phyloP scores from a whole-genome alignment of 2,797 vertebrate species.

The Distichodus sexfasciatus region DNA sequence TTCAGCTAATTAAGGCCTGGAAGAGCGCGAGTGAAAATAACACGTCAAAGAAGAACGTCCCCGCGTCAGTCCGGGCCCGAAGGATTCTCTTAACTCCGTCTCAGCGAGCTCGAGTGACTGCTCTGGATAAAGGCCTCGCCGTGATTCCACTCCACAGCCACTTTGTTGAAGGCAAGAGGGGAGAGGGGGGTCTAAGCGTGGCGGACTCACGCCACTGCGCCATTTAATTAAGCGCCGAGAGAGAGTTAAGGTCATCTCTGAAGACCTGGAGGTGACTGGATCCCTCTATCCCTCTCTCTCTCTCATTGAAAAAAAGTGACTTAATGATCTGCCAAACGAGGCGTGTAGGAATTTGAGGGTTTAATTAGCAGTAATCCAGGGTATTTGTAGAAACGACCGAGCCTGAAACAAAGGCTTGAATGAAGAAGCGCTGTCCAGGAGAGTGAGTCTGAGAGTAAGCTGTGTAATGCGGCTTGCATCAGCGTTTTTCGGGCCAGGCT shows the following conservation, averaged over 20 bases:
- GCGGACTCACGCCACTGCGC: slow-evolving; percentile 31
- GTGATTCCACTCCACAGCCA: not conserved
- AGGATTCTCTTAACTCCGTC: slow-evolving; percentile 19
- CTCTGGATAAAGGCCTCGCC: not conserved
- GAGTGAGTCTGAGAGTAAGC: too few species aligned
- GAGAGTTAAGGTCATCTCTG: slow-evolving; percentile 77
- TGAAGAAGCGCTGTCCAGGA: too few species aligned
- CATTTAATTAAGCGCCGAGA: slow-evolving; percentile 73
- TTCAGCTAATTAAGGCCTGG: slow-evolving; percentile 37
- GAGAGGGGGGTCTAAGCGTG: not conserved
- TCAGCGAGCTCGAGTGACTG: slow-evolving; percentile 20
- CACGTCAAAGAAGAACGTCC: slow-evolving; percentile 30
- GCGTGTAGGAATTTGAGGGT: slow-evolving; percentile 66
- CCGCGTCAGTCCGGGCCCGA: not conserved
- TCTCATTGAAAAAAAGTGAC: slow-evolving; percentile 71
- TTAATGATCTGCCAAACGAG: slow-evolving; percentile 76
- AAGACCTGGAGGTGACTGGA: slow-evolving; percentile 60
- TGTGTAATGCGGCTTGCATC: too few species aligned
- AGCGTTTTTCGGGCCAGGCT: too few species aligned
- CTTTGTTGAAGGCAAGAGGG: not conserved
- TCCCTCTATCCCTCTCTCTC: slow-evolving; percentile 45
- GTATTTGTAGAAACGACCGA: slow-evolving; percentile 64
- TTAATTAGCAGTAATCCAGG: slow-evolving; percentile 73
- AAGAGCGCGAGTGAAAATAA: slow-evolving; percentile 22
- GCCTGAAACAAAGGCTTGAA: slow-evolving; percentile 59